Conservation (phyloP, 2,888 invertebrate genomes). For the Dione juno region DNA sequence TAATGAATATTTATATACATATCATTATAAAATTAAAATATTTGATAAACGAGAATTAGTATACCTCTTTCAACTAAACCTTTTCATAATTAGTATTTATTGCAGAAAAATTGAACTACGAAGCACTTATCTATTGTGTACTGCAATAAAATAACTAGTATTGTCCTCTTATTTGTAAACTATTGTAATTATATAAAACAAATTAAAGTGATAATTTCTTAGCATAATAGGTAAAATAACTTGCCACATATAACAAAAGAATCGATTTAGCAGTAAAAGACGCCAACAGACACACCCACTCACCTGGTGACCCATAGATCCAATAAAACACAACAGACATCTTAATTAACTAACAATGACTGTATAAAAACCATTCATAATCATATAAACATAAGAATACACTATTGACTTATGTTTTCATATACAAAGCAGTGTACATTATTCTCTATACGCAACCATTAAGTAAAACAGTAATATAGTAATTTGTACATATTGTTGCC, state of each 20-base stretch:
- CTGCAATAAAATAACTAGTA: background rate
- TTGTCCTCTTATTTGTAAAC: background rate
- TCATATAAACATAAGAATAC: conserved; percentile 42
- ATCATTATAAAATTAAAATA: too few relatives aligned
- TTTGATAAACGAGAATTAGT: background rate
- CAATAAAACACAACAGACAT: conserved; percentile 62
- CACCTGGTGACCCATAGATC: conserved; percentile 67
- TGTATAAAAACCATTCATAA: conserved; percentile 65
- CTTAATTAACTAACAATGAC: conserved; percentile 73
- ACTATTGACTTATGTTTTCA: conserved; percentile 27
- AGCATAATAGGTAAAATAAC: background rate
- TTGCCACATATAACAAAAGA: conserved; percentile 41
- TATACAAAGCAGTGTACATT: conserved; percentile 19
- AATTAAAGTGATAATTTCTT: conserved; percentile 1
- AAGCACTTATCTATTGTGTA: background rate
- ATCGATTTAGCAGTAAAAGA: conserved; percentile 50
- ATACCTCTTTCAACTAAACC: background rate
- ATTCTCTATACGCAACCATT: conserved; percentile 11
- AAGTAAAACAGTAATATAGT: background rate
- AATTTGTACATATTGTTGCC: conserved; percentile 1
- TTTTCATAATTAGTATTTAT: background rate
- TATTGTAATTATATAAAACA: background rate
- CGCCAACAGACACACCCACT: conserved; percentile 63
- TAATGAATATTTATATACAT: background rate
- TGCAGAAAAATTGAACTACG: background rate